Percentiles rank a stretch among this genome's conserved stretches.
These are phyloP conservation scores for Meganola albula DNA, from an alignment of 2,888 invertebrate genomes.

Conservation along the genomic window DNA sequence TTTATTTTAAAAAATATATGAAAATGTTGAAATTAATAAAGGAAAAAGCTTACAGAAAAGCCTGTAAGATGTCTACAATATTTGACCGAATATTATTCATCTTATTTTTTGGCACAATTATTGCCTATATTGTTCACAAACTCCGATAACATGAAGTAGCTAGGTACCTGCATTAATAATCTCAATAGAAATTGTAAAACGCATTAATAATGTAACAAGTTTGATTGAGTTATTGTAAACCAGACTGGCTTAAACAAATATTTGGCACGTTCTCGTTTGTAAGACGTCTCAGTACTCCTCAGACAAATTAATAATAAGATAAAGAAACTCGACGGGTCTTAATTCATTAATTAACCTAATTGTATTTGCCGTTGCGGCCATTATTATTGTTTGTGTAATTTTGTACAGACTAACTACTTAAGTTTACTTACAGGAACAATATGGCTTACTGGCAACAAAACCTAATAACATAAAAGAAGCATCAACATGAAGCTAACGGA, in stretches of 20 bases:
- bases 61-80: too few species aligned
- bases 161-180: slow-evolving; percentile 15
- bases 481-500: too few species aligned
- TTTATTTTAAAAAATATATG: too few species aligned
- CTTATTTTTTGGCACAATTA: too few species aligned
- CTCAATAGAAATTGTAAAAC: too few species aligned
- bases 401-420: slow-evolving; percentile 21
- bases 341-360: slow-evolving; percentile 78
- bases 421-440: too few species aligned
- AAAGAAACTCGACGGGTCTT: slow-evolving; percentile 74
- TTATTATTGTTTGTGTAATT: slow-evolving; percentile 62
- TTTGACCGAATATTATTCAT: too few species aligned
- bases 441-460: too few species aligned
- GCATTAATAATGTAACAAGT: slow-evolving; percentile 31
- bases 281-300: slow-evolving; percentile 66
- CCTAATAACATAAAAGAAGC: too few species aligned
- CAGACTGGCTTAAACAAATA: slow-evolving; percentile 48
- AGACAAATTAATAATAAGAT: slow-evolving; percentile 77
- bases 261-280: slow-evolving; percentile 64
- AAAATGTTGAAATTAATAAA: too few species aligned
- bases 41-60: too few species aligned
- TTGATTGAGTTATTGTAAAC: slow-evolving; percentile 36
- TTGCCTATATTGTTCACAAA: too few species aligned
- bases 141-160: slow-evolving; percentile 8
- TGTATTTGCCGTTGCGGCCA: slow-evolving; percentile 69